A percentile compares a stretch with the other conserved stretches of the same genome.
phyloP scores from a whole-genome alignment of 2,113 vertebrate species.

The Kobus ellipsiprymnus region DNA sequence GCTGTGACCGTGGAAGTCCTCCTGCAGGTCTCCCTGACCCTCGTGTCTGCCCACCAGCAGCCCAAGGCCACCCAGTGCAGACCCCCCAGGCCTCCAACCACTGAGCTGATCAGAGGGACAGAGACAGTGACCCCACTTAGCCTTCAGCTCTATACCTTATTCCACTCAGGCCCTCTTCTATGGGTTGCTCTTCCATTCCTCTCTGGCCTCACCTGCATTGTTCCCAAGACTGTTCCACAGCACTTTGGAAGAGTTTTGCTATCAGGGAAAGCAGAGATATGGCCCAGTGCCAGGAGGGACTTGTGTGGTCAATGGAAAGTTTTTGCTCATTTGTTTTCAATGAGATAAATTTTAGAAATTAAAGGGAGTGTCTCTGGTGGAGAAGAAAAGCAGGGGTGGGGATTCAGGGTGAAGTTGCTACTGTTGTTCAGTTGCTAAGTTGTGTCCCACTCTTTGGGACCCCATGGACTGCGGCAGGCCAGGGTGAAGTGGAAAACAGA shows the following conservation, averaged over 20 bases:
- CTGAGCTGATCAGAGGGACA: background rate
- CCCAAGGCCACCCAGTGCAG: background rate
- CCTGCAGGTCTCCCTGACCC: slow-evolving; percentile 61
- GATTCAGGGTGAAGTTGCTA: background rate
- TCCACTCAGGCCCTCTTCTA: background rate
- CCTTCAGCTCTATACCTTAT: background rate
- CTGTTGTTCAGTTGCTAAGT: background rate
- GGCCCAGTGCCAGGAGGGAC: background rate
- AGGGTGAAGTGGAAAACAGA: background rate
- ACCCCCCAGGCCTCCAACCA: background rate
- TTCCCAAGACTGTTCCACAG: background rate
- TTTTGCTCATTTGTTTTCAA: background rate
- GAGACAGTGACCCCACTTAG: background rate
- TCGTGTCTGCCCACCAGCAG: slow-evolving; percentile 22
- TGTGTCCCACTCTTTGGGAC: background rate
- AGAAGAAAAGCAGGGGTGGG: background rate
- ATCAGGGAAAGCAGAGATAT: background rate
- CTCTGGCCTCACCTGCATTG: background rate
- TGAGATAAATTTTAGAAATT: background rate
- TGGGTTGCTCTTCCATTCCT: background rate
- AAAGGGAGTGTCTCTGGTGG: background rate
- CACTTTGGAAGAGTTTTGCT: background rate
- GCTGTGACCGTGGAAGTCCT: slow-evolving; percentile 5
- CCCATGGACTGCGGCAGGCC: background rate
- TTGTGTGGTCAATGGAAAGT: background rate